These are phyloP conservation scores for Heteropelma amictum DNA, from an alignment of 2,888 invertebrate species.

Conservation along the genomic window DNA sequence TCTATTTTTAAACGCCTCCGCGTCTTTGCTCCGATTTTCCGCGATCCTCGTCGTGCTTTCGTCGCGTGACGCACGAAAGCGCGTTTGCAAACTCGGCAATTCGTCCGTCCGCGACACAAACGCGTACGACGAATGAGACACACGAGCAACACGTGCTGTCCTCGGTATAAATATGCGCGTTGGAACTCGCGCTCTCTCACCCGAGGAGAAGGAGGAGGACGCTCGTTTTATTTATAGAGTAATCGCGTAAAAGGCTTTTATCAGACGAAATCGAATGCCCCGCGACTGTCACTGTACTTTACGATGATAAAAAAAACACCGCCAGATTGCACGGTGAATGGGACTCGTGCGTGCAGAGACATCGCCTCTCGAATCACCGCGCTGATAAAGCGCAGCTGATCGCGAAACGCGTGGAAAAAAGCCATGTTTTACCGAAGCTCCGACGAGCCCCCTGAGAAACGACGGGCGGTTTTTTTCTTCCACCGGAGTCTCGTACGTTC, in stretches of 20 bases:
- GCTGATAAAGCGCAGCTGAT: not conserved
- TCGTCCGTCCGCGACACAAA: conserved; percentile 32
- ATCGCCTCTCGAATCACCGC: not conserved
- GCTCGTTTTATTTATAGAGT: conserved; percentile 42
- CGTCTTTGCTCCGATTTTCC: conserved; percentile 24
- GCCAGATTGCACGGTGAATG: too few species aligned
- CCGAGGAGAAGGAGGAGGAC: not conserved
- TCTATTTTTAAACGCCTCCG: conserved; percentile 50
- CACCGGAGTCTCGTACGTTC: not conserved
- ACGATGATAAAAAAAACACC: not conserved
- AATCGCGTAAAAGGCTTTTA: conserved; percentile 1
- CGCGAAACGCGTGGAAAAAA: not conserved
- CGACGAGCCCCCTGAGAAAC: conserved; percentile 46
- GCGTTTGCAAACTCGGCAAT: conserved; percentile 30
- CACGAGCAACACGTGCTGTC: conserved; percentile 42
- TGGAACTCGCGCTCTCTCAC: not conserved
- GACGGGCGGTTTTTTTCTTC: conserved; percentile 30
- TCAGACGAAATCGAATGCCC: conserved; percentile 27
- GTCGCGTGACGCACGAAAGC: not conserved
- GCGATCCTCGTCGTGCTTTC: too few species aligned
- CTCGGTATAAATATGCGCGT: conserved; percentile 32
- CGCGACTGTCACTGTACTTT: conserved; percentile 2
- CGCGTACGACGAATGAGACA: conserved; percentile 18
- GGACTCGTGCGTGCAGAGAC: too few species aligned
- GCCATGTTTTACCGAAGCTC: conserved; percentile 15